A percentile compares a stretch with the other conserved stretches of the same genome.
phyloP scores from a whole-genome alignment of 2,113 vertebrate species.

The Piprites chloris region DNA sequence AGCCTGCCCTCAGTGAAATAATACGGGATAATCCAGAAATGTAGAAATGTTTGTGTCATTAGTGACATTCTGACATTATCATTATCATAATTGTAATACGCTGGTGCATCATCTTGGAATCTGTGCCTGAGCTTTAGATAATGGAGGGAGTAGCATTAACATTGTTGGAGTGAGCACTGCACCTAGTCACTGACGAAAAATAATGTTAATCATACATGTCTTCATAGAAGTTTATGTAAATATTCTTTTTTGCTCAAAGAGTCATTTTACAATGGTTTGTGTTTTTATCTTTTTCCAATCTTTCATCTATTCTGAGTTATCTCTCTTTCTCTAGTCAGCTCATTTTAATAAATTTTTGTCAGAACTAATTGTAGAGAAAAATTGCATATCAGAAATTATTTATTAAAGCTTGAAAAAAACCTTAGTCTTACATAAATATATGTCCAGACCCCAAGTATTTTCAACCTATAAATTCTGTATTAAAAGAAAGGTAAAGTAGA shows the following conservation, averaged over 20 bases:
- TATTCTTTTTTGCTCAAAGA: neutral
- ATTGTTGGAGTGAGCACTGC: neutral
- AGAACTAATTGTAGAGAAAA: neutral
- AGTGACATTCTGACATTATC: neutral
- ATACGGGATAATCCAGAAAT: neutral
- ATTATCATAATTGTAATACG: neutral
- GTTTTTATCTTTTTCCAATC: neutral
- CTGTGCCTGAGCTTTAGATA: neutral
- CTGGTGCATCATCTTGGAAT: neutral
- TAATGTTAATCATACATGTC: neutral
- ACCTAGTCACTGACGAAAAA: neutral
- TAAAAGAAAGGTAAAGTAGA: neutral
- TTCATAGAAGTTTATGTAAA: neutral
- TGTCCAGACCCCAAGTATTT: neutral
- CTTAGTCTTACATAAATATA: neutral
- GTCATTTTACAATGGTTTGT: neutral
- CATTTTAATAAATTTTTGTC: neutral
- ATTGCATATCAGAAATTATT: neutral
- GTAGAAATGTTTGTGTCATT: neutral
- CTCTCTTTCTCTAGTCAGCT: neutral
- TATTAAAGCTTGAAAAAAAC: neutral
- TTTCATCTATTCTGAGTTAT: neutral
- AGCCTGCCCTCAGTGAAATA: neutral
- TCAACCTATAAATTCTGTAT: neutral
- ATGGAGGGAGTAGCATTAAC: neutral